Conservation (phyloP, 2,888 invertebrate species). For the Erebia aethiops region DNA sequence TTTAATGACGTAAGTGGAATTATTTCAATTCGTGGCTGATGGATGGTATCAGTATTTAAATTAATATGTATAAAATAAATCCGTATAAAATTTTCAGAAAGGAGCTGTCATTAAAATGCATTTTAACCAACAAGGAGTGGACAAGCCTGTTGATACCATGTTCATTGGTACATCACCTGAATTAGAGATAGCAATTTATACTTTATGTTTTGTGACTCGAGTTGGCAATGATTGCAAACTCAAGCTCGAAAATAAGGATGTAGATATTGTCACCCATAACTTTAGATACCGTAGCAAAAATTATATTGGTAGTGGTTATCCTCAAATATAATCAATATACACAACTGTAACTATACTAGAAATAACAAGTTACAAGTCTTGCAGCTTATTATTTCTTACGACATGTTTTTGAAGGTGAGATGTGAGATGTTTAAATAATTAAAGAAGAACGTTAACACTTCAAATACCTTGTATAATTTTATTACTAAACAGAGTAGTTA, state of each 20-base stretch:
- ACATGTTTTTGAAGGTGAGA: too few relatives aligned
- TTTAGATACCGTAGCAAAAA: conserved; percentile 90
- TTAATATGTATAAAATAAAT: neutral
- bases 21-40: neutral
- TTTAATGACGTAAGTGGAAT: conserved; percentile 86
- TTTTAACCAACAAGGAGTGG: conserved; percentile 86
- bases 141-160: conserved; percentile 90
- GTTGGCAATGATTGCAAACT: conserved; percentile 89
- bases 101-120: conserved; percentile 89
- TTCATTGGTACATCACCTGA: conserved; percentile 95
- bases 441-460: too few relatives aligned
- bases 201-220: conserved; percentile 91
- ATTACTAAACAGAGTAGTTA: too few relatives aligned
- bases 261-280: conserved; percentile 89
- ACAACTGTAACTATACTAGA: too few relatives aligned
- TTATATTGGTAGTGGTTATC: conserved; percentile 91
- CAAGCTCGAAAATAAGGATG: conserved; percentile 86
- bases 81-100: conserved; percentile 83
- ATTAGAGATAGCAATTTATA: conserved; percentile 94
- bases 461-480: too few relatives aligned
- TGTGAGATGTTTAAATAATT: too few relatives aligned
- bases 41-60: too few relatives aligned
- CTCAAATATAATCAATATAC: conserved; percentile 85
- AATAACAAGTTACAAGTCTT: too few relatives aligned
- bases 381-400: too few relatives aligned